A percentile compares a stretch with the other conserved stretches of the same genome.
Evolutionary conservation across 1,140 invertebrate genomes (phyloP).

Genomic region (Mesaphorura yosii): DNA sequence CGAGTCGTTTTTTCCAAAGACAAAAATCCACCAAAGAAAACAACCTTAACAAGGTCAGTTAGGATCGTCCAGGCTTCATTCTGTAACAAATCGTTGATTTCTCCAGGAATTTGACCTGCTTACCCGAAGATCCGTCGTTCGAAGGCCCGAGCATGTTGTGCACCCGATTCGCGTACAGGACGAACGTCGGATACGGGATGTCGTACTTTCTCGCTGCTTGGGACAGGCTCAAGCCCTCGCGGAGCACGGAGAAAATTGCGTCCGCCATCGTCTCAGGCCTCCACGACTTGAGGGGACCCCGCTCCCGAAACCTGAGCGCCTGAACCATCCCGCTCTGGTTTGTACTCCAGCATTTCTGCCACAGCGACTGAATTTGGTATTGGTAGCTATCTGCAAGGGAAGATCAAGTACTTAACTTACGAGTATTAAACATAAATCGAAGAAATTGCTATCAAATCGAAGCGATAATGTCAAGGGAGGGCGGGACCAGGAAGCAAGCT

Average conservation of each 20-base stretch:
- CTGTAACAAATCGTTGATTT: too few relatives aligned
- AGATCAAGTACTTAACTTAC: too few relatives aligned
- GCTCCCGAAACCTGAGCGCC: conserved; percentile 76
- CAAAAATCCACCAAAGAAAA: too few relatives aligned
- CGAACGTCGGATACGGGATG: conserved; percentile 86
- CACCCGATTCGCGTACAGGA: conserved; percentile 82
- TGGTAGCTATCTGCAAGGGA: conserved; percentile 72
- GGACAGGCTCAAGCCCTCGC: conserved; percentile 73
- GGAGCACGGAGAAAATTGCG: conserved; percentile 79
- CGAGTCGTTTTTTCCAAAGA: too few relatives aligned
- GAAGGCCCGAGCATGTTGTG: conserved; percentile 87
- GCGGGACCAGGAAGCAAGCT: too few relatives aligned
- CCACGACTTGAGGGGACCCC: conserved; percentile 82
- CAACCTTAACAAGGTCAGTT: too few relatives aligned
- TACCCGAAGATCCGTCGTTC: conserved; percentile 69
- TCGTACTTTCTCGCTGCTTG: conserved; percentile 83
- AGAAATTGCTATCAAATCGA: too few relatives aligned
- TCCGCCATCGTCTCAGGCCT: conserved; percentile 86
- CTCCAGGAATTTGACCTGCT: too few relatives aligned
- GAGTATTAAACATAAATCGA: too few relatives aligned
- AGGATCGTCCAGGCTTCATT: too few relatives aligned
- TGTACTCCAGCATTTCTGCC: conserved; percentile 88
- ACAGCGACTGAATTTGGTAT: conserved; percentile 83
- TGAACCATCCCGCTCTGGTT: conserved; percentile 69
- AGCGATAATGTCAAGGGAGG: too few relatives aligned